phyloP scores from a whole-genome alignment of 1,140 invertebrate species.

The Polypedilum vanderplanki region DNA sequence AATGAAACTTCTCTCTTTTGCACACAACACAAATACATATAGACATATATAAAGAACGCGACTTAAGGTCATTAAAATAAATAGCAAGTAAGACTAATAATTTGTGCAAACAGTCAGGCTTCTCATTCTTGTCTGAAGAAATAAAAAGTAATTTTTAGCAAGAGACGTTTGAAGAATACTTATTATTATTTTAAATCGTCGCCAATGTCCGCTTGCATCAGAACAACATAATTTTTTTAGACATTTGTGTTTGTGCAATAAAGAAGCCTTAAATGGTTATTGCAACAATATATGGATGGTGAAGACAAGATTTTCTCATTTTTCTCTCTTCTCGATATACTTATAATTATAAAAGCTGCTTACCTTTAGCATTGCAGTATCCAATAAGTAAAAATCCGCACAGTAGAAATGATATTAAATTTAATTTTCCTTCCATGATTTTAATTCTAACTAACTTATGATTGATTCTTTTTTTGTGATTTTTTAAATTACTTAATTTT shows the following conservation, averaged over 20 bases:
- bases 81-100: constrained; percentile 9
- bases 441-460: background rate
- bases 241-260: background rate
- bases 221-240: background rate
- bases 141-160: background rate
- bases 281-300: constrained; percentile 6
- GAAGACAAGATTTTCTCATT: background rate
- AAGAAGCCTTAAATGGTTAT: constrained; percentile 17
- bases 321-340: background rate
- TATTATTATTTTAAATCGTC: background rate
- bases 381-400: constrained; percentile 15
- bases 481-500: constrained; percentile 10
- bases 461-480: background rate
- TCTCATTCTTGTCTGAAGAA: background rate
- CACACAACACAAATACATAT: background rate
- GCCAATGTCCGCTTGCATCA: background rate
- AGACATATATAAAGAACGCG: background rate
- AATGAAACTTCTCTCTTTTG: background rate
- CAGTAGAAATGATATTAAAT: constrained; percentile 2
- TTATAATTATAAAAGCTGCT: constrained; percentile 16
- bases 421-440: background rate
- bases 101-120: constrained; percentile 1
- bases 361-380: constrained; percentile 4
- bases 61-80: constrained; percentile 19
- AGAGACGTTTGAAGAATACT: constrained; percentile 2